Conservation (phyloP, 2,888 invertebrate genomes). For the Ceratothoa steindachneri region DNA sequence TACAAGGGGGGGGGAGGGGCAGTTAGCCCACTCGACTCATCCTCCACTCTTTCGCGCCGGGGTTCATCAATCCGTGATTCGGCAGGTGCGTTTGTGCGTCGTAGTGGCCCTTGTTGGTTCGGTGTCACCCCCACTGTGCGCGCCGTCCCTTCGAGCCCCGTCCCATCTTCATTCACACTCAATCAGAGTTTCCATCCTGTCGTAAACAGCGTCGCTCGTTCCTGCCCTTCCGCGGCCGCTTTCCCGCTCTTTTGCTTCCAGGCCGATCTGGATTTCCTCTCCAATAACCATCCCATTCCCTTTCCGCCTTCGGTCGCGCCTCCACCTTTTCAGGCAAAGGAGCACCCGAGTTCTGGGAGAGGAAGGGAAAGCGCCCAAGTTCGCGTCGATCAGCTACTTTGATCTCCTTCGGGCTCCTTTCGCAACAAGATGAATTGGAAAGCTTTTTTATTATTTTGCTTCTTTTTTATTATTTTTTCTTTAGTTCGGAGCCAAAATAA, state of each 20-base stretch:
- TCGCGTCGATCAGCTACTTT: background rate
- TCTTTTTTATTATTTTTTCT: background rate
- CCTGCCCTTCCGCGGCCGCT: background rate
- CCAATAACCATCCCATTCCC: conserved; percentile 3
- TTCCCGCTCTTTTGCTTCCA: conserved; percentile 10
- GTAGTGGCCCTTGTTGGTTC: too few relatives aligned
- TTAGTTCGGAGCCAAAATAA: background rate
- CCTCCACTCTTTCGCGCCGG: background rate
- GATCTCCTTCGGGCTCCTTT: background rate
- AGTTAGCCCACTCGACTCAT: too few relatives aligned
- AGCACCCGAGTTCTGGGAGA: background rate
- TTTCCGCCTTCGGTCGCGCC: background rate
- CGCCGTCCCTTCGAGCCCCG: background rate
- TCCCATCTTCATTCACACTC: conserved; percentile 10
- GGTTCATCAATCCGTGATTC: background rate
- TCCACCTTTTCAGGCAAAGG: background rate
- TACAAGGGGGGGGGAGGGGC: too few relatives aligned
- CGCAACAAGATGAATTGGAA: background rate
- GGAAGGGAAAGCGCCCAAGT: background rate
- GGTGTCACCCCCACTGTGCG: too few relatives aligned
- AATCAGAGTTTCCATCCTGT: conserved; percentile 10
- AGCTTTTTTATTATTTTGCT: background rate
- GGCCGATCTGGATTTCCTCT: background rate
- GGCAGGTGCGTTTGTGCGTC: background rate
- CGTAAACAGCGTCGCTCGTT: background rate